Percentiles rank a stretch among this genome's conserved stretches.
Conservation (phyloP, 2,888 invertebrate species). For the Aspidiotus rigidus region DNA sequence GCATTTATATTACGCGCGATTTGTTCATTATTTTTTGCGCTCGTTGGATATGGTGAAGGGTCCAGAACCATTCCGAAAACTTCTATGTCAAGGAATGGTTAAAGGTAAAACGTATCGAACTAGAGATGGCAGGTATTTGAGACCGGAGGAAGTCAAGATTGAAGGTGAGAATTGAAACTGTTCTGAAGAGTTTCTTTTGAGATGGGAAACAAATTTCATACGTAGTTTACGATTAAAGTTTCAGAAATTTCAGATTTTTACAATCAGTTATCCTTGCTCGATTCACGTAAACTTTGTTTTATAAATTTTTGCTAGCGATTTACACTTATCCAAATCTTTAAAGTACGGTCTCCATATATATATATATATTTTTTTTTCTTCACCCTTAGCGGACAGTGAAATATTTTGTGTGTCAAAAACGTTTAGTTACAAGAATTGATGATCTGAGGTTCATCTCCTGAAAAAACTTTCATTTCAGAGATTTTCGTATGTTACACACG, state of each 20-base stretch:
- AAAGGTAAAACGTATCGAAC: constrained; percentile 72
- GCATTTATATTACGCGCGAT: constrained; percentile 94
- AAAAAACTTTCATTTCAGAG: no score
- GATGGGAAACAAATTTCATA: no score
- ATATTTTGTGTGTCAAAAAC: no score
- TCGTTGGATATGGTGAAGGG: constrained; percentile 62
- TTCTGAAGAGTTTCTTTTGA: not conserved
- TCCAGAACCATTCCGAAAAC: constrained; percentile 79
- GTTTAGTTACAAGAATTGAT: no score
- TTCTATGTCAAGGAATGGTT: constrained; percentile 93
- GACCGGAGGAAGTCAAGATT: constrained; percentile 52
- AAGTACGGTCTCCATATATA: no score
- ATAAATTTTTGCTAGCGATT: not conserved
- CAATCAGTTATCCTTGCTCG: not conserved
- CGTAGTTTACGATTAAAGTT: no score
- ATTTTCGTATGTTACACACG: no score
- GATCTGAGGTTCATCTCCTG: no score
- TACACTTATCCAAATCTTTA: not conserved
- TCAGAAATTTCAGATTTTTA: no score
- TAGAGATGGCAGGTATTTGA: constrained; percentile 69
- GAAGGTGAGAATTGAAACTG: constrained; percentile 24
- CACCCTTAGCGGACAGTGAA: no score
- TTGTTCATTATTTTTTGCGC: constrained; percentile 84
- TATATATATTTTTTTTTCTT: no score
- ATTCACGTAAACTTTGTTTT: not conserved